phyloP scores from a whole-genome alignment of 2,797 vertebrate species.

The Epinephelus malabaricus region DNA sequence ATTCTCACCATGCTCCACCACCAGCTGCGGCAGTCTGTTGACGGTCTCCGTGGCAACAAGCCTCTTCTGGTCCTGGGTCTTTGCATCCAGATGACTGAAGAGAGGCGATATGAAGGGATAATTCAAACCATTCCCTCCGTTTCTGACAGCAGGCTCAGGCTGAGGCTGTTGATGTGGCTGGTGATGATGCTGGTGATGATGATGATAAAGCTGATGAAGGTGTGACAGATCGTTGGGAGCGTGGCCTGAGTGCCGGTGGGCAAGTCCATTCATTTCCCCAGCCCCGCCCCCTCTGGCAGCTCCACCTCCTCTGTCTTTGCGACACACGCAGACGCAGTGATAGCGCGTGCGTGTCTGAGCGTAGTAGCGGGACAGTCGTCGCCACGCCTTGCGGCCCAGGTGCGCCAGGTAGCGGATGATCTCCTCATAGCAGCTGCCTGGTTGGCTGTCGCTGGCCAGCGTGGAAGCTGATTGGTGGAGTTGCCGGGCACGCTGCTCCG shows the following conservation, averaged over 20 bases:
- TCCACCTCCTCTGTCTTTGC: slow-evolving; percentile 77
- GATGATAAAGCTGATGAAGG: slow-evolving; percentile 92
- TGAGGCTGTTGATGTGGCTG: slow-evolving; percentile 84
- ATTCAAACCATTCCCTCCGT: slow-evolving; percentile 86
- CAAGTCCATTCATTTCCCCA: slow-evolving; percentile 80
- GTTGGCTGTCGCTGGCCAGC: slow-evolving; percentile 95
- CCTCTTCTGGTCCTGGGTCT: slow-evolving; percentile 78
- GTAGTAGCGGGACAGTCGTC: slow-evolving; percentile 85
- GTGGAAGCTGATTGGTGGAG: slow-evolving; percentile 96
- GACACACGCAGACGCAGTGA: slow-evolving; percentile 56
- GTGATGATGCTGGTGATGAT: slow-evolving; percentile 89
- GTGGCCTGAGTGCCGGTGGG: slow-evolving; percentile 79
- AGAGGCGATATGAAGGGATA: slow-evolving; percentile 94
- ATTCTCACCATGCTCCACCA: slow-evolving; percentile 90
- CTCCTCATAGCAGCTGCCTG: slow-evolving; percentile 97
- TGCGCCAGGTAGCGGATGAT: slow-evolving; percentile 94
- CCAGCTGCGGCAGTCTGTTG: slow-evolving; percentile 89
- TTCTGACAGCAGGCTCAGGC: slow-evolving; percentile 68
- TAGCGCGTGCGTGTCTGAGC: background rate
- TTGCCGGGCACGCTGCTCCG: slow-evolving; percentile 94
- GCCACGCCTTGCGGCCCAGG: slow-evolving; percentile 91
- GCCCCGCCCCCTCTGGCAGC: slow-evolving; percentile 69
- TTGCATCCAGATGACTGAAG: slow-evolving; percentile 57
- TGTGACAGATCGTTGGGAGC: slow-evolving; percentile 85
- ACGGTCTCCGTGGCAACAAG: slow-evolving; percentile 80